phyloP scores from a whole-genome alignment of 1,140 invertebrate genomes.

The Drosophila miranda region DNA sequence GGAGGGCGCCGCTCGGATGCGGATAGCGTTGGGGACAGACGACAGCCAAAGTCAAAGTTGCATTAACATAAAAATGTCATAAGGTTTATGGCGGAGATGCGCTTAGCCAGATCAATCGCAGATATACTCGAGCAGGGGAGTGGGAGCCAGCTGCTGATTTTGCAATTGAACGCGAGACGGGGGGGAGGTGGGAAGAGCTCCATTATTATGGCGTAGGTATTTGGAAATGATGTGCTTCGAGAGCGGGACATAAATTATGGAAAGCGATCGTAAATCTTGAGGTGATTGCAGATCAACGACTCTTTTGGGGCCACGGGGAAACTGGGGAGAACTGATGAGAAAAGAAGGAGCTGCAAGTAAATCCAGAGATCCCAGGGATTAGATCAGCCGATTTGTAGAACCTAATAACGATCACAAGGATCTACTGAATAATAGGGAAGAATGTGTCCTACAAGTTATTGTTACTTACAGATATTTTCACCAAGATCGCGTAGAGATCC shows the following conservation, averaged over 20 bases:
- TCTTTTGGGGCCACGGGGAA: constrained; percentile 18
- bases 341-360: neutral
- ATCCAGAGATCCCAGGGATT: no score
- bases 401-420: no score
- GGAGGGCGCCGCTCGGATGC: constrained; percentile 37
- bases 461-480: no score
- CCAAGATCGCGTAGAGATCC: no score
- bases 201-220: constrained; percentile 29
- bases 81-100: constrained; percentile 69
- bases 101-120: constrained; percentile 61
- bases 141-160: constrained; percentile 54
- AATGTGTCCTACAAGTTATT: no score
- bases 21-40: constrained; percentile 5
- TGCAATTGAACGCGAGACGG: constrained; percentile 54
- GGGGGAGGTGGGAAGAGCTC: neutral
- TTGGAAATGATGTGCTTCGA: constrained; percentile 9
- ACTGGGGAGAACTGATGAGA: neutral
- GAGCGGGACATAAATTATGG: constrained; percentile 62
- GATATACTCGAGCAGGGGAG: neutral
- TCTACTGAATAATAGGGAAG: no score
- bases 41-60: constrained; percentile 52
- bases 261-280: constrained; percentile 58
- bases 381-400: no score
- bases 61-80: constrained; percentile 82
- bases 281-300: constrained; percentile 48